These are phyloP conservation scores for Aporophyla nigra DNA, from an alignment of 2,888 invertebrate species.

Conservation along the genomic window DNA sequence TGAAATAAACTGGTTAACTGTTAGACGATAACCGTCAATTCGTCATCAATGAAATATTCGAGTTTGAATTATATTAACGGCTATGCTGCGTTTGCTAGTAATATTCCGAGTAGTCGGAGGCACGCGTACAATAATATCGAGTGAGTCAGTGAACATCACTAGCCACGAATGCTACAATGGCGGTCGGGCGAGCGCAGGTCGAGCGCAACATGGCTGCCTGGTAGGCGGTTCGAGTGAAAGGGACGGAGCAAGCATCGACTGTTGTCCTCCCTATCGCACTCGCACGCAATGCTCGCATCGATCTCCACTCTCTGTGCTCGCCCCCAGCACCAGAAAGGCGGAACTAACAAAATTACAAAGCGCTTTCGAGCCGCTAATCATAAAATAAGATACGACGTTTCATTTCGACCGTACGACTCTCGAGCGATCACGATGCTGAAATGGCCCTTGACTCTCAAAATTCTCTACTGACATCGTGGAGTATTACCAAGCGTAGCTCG, in stretches of 20 bases:
- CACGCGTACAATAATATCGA: constrained; percentile 80
- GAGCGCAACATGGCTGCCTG: constrained; percentile 91
- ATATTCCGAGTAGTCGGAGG: constrained; percentile 62
- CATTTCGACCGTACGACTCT: constrained; percentile 91
- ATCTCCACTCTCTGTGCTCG: constrained; percentile 90
- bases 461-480: constrained; percentile 88
- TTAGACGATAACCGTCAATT: constrained; percentile 31
- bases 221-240: constrained; percentile 89
- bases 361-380: constrained; percentile 91
- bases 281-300: constrained; percentile 89
- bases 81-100: constrained; percentile 57
- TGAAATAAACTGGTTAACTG: constrained; percentile 15
- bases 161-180: constrained; percentile 90
- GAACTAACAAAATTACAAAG: constrained; percentile 91
- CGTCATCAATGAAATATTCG: constrained; percentile 43
- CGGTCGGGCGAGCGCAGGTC: constrained; percentile 91
- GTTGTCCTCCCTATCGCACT: constrained; percentile 84
- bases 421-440: constrained; percentile 89
- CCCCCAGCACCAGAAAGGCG: constrained; percentile 91
- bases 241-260: constrained; percentile 81
- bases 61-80: constrained; percentile 51
- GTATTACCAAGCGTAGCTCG: constrained; percentile 84
- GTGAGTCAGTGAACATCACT: constrained; percentile 85
- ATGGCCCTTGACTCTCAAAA: constrained; percentile 91
- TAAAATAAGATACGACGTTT: constrained; percentile 91